phyloP scores from a whole-genome alignment of 2,888 invertebrate species.

The Cosmorhoe ocellata region DNA sequence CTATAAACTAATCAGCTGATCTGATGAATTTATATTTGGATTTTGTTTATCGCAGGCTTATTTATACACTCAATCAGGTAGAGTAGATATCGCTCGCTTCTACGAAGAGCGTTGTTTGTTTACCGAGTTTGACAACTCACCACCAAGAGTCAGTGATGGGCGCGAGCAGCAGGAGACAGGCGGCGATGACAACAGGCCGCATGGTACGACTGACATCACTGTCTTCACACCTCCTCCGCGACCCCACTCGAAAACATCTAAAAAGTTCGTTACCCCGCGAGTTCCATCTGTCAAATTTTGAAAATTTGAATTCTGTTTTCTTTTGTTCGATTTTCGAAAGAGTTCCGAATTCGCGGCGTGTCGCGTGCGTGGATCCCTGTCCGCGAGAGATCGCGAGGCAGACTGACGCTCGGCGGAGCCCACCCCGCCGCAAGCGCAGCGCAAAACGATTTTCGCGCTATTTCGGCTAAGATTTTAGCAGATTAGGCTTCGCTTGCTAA shows the following conservation, averaged over 20 bases:
- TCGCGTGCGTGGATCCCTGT: slow-evolving; percentile 70
- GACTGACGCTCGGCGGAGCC: slow-evolving; percentile 75
- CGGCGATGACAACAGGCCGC: slow-evolving; percentile 91
- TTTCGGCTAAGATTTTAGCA: slow-evolving; percentile 80
- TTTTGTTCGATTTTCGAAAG: slow-evolving; percentile 59
- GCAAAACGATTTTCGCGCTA: slow-evolving; percentile 80
- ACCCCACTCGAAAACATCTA: slow-evolving; percentile 39
- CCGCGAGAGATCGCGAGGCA: slow-evolving; percentile 75
- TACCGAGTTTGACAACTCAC: slow-evolving; percentile 82
- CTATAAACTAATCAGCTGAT: slow-evolving; percentile 24
- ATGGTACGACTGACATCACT: slow-evolving; percentile 80
- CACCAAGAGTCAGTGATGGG: slow-evolving; percentile 94
- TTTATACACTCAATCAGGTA: slow-evolving; percentile 19
- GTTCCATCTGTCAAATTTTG: slow-evolving; percentile 24
- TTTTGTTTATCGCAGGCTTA: slow-evolving; percentile 18
- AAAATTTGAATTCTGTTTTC: slow-evolving; percentile 32
- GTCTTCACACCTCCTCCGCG: slow-evolving; percentile 56
- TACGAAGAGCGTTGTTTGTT: slow-evolving; percentile 19
- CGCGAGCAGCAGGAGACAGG: slow-evolving; percentile 92
- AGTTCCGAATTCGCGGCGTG: slow-evolving; percentile 69
- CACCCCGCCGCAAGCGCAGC: slow-evolving; percentile 72
- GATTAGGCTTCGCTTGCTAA: slow-evolving; percentile 78
- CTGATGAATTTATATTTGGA: slow-evolving; percentile 14
- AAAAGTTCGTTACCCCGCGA: slow-evolving; percentile 39
- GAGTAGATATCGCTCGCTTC: slow-evolving; percentile 6